Evolutionary conservation across 2,797 vertebrate genomes (phyloP).

Genomic region (Rhodeus uyekii): DNA sequence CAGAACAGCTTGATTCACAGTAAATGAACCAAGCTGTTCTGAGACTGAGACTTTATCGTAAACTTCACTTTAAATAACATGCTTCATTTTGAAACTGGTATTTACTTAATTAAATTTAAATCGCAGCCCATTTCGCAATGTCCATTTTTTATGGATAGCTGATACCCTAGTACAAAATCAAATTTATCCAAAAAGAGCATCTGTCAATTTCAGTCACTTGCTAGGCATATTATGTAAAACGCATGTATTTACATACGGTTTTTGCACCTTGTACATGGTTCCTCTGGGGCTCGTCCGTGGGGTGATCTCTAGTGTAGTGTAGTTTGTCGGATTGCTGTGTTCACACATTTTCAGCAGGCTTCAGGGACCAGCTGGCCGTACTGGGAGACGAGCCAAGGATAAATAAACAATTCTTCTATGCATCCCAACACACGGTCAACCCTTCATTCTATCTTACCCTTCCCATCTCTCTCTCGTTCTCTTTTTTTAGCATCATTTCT

Average conservation of each 20-base stretch:
- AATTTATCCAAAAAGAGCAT: background rate
- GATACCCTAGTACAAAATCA: background rate
- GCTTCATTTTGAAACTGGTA: background rate
- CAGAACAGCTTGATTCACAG: background rate
- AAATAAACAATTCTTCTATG: constrained; percentile 51
- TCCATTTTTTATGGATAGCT: background rate
- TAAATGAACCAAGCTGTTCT: background rate
- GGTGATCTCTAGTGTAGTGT: constrained; percentile 14
- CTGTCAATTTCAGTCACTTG: background rate
- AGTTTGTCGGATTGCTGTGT: constrained; percentile 50
- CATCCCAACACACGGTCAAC: constrained; percentile 39
- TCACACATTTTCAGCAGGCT: constrained; percentile 56
- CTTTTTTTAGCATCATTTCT: constrained; percentile 6
- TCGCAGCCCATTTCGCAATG: background rate
- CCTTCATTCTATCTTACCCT: constrained; percentile 26
- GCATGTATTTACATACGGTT: background rate
- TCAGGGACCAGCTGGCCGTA: constrained; percentile 56
- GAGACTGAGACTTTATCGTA: background rate
- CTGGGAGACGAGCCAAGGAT: constrained; percentile 55
- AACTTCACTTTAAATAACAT: background rate
- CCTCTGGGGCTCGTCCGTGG: background rate
- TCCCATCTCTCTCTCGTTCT: constrained; percentile 36
- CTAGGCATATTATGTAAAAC: background rate
- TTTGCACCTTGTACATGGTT: constrained; percentile 2
- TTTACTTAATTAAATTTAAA: background rate